Evolutionary conservation across 2,888 invertebrate species (phyloP).

Genomic region (Agrotis puta): DNA sequence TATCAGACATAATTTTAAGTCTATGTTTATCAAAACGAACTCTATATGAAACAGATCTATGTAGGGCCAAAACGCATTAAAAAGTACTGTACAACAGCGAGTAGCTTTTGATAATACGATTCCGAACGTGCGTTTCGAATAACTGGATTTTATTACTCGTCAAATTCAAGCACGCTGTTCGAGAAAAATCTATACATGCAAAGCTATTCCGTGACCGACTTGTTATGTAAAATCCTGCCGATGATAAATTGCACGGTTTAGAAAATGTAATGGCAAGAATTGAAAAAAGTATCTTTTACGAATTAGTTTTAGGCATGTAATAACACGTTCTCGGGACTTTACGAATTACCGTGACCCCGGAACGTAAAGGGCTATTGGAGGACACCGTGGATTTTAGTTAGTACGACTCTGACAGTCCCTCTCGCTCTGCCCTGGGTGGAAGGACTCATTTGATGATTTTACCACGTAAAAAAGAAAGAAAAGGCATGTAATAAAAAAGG

Average conservation of each 20-base stretch:
- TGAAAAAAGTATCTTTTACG: neutral
- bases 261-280: neutral
- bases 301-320: no score
- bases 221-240: neutral
- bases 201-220: neutral
- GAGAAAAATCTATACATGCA: slow-evolving; percentile 12
- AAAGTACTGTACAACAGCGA: neutral
- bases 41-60: no score
- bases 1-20: neutral
- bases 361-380: no score
- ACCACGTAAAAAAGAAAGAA: no score
- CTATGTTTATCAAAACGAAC: no score
- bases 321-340: no score
- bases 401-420: no score
- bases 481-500: no score
- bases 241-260: neutral
- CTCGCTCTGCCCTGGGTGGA: no score
- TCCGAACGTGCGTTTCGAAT: slow-evolving; percentile 14
- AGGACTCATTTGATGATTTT: no score
- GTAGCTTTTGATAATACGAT: slow-evolving; percentile 13
- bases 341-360: no score
- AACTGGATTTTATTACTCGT: slow-evolving; percentile 28
- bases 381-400: no score
- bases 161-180: slow-evolving; percentile 11
- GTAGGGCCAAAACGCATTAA: neutral